phyloP scores from a whole-genome alignment of 2,888 invertebrate genomes.

The Chrysodeixis includens region DNA sequence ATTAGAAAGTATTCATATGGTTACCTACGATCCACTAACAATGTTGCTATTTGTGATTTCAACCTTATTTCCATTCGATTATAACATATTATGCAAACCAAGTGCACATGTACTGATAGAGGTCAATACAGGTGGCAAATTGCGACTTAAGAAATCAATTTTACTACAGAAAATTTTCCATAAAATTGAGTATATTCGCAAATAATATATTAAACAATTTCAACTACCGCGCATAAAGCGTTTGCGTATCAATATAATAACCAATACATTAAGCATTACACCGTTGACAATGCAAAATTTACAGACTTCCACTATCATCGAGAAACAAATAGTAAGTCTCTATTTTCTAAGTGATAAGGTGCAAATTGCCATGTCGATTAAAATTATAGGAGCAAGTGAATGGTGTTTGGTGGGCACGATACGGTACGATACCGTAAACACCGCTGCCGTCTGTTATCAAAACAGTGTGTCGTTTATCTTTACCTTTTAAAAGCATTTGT shows the following conservation, averaged over 20 bases:
- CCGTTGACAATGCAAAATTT: constrained; percentile 11
- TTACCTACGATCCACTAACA: no score
- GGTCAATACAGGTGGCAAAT: no score
- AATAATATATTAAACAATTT: not conserved
- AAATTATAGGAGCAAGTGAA: constrained; percentile 10
- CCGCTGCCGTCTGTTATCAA: constrained; percentile 59
- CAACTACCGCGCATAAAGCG: not conserved
- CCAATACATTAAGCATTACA: constrained; percentile 13
- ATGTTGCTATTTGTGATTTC: no score
- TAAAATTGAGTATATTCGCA: not conserved
- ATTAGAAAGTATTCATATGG: no score
- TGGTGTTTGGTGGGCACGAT: constrained; percentile 13
- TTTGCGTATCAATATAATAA: not conserved
- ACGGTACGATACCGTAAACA: constrained; percentile 48
- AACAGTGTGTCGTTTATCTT: constrained; percentile 63
- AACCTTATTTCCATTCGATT: no score
- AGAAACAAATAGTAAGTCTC: not conserved
- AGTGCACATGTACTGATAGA: no score
- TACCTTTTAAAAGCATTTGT: constrained; percentile 56
- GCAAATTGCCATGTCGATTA: constrained; percentile 23
- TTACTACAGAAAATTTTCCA: not conserved
- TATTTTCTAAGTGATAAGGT: constrained; percentile 22
- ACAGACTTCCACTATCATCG: constrained; percentile 5
- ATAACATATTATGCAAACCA: no score
- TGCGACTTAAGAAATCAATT: no score